A percentile compares a stretch with the other conserved stretches of the same genome.
phyloP scores from a whole-genome alignment of 2,888 invertebrate species.

The Lepetodrilus schrolli region DNA sequence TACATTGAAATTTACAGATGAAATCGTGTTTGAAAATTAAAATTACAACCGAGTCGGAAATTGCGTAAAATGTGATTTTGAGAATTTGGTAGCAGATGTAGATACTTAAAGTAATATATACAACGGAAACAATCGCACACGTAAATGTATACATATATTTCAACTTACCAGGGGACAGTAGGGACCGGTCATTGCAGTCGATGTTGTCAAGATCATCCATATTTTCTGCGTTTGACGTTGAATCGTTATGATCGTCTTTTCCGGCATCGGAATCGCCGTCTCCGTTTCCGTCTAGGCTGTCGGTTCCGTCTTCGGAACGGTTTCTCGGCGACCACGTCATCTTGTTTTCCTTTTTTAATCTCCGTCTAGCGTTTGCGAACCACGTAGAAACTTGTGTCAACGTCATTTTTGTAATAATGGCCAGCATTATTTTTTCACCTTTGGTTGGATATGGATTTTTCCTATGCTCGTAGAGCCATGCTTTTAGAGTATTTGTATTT shows the following conservation, averaged over 20 bases:
- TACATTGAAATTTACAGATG: no score
- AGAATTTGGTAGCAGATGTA: no score
- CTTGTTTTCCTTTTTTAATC: slow-evolving; percentile 97
- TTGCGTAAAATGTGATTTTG: no score
- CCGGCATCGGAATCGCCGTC: slow-evolving; percentile 61
- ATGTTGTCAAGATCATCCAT: slow-evolving; percentile 25
- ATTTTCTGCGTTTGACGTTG: slow-evolving; percentile 29
- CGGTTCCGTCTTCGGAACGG: slow-evolving; percentile 62
- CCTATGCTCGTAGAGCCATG: slow-evolving; percentile 97
- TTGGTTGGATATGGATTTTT: slow-evolving; percentile 97
- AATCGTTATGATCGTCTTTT: slow-evolving; percentile 43
- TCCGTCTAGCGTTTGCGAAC: slow-evolving; percentile 95
- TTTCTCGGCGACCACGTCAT: slow-evolving; percentile 98
- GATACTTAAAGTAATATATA: no score
- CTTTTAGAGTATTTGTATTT: slow-evolving; percentile 96
- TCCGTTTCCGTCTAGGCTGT: slow-evolving; percentile 67
- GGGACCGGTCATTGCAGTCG: slow-evolving; percentile 8
- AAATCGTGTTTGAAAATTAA: no score
- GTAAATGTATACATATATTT: neutral
- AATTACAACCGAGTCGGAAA: no score
- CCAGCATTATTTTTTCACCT: slow-evolving; percentile 96
- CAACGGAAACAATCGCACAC: neutral
- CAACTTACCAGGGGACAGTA: slow-evolving; percentile 27
- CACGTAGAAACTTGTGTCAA: slow-evolving; percentile 92
- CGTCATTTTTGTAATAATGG: slow-evolving; percentile 96